A percentile compares a stretch with the other conserved stretches of the same genome.
Conservation (phyloP, 2,888 invertebrate species). For the Synergus umbraculus region DNA sequence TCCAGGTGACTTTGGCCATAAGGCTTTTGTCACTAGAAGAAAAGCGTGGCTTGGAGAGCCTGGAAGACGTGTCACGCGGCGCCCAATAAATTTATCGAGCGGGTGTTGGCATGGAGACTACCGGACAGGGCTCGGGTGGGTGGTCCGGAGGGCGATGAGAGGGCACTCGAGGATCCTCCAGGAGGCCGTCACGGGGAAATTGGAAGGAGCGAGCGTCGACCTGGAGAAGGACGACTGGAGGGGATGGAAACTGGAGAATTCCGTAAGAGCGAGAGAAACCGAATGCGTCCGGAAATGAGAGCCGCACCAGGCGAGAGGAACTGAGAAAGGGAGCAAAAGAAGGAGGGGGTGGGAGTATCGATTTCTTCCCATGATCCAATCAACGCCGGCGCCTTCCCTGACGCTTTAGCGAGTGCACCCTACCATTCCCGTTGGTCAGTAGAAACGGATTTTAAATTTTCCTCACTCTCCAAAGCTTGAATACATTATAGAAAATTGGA, state of each 20-base stretch:
- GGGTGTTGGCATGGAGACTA: slow-evolving; percentile 77
- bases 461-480: not conserved
- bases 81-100: slow-evolving; percentile 78
- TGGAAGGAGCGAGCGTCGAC: slow-evolving; percentile 66
- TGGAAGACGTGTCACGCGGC: slow-evolving; percentile 68
- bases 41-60: slow-evolving; percentile 50
- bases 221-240: slow-evolving; percentile 50
- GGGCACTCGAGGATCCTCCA: slow-evolving; percentile 76
- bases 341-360: slow-evolving; percentile 68
- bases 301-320: slow-evolving; percentile 53
- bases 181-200: slow-evolving; percentile 75
- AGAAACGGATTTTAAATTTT: slow-evolving; percentile 31
- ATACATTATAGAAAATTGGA: too few relatives aligned
- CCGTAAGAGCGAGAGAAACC: slow-evolving; percentile 51
- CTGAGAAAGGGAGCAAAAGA: slow-evolving; percentile 50
- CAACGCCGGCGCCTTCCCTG: slow-evolving; percentile 74
- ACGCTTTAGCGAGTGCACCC: slow-evolving; percentile 64
- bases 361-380: slow-evolving; percentile 76
- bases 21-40: slow-evolving; percentile 43
- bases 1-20: slow-evolving; percentile 26
- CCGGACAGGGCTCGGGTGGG: slow-evolving; percentile 76
- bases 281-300: slow-evolving; percentile 45
- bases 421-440: slow-evolving; percentile 44
- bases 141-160: slow-evolving; percentile 74
- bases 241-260: slow-evolving; percentile 47